phyloP scores from a whole-genome alignment of 2,113 vertebrate species.

The Puffinus mauretanicus region DNA sequence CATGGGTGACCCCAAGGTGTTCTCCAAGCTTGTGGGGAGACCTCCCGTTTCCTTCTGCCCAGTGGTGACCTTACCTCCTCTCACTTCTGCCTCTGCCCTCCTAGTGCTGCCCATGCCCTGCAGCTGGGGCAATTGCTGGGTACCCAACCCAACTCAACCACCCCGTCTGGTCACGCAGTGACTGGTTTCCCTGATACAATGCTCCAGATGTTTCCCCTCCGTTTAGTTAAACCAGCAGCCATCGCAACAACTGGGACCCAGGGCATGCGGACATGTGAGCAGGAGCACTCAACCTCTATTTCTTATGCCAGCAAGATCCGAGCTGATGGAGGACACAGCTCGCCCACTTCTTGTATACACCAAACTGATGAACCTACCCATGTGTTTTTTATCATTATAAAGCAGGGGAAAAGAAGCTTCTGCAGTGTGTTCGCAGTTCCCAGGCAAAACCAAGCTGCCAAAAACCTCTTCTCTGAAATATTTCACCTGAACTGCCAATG shows the following conservation, averaged over 20 bases:
- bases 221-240: not conserved
- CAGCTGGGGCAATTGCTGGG: not conserved
- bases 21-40: not conserved
- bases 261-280: not conserved
- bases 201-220: not conserved
- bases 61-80: not conserved
- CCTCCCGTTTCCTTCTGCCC: not conserved
- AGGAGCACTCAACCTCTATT: not conserved
- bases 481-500: not conserved
- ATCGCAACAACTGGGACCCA: not conserved
- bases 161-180: rapidly evolving
- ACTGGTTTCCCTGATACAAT: not conserved
- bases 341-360: not conserved
- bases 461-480: not conserved
- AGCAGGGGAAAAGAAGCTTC: not conserved
- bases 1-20: not conserved
- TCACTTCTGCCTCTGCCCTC: not conserved
- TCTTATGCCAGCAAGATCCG: not conserved
- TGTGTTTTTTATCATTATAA: not conserved
- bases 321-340: not conserved
- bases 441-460: not conserved
- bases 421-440: not conserved
- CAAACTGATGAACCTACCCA: not conserved
- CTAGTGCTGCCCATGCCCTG: not conserved
- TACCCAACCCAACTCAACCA: not conserved